Percentiles rank a stretch among this genome's conserved stretches.
These are phyloP conservation scores for Contarinia nasturtii DNA, from an alignment of 1,140 invertebrate genomes.

Conservation along the genomic window DNA sequence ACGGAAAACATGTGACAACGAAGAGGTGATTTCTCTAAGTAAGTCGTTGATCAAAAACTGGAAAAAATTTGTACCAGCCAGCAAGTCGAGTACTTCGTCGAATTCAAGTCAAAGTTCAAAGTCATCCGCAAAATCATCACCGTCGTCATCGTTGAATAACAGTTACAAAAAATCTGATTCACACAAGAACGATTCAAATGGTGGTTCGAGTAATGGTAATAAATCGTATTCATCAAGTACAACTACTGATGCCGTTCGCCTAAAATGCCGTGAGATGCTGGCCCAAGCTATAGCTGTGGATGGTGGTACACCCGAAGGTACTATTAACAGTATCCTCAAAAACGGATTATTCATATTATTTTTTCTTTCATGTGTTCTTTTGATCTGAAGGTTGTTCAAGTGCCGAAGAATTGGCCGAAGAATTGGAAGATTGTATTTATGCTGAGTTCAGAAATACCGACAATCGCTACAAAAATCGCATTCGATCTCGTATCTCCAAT, in stretches of 20 bases:
- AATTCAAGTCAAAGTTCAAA: slow-evolving; percentile 19
- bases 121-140: slow-evolving; percentile 18
- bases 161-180: slow-evolving; percentile 21
- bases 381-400: slow-evolving; percentile 57
- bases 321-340: too few relatives aligned
- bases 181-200: slow-evolving; percentile 43
- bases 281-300: slow-evolving; percentile 57
- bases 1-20: slow-evolving; percentile 84
- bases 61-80: slow-evolving; percentile 77
- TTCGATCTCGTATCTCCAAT: slow-evolving; percentile 88
- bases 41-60: slow-evolving; percentile 95
- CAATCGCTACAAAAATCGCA: slow-evolving; percentile 89
- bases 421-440: slow-evolving; percentile 77
- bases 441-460: slow-evolving; percentile 89
- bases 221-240: slow-evolving; percentile 54
- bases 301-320: slow-evolving; percentile 39
- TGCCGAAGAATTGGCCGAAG: slow-evolving; percentile 66
- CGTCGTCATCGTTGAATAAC: slow-evolving; percentile 12
- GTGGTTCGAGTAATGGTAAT: slow-evolving; percentile 47
- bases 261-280: slow-evolving; percentile 87
- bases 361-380: too few relatives aligned
- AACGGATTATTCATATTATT: too few relatives aligned
- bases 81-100: slow-evolving; percentile 22
- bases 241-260: slow-evolving; percentile 70
- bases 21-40: slow-evolving; percentile 83